Conservation (phyloP, 2,797 vertebrate species). For the Anguilla anguilla region DNA sequence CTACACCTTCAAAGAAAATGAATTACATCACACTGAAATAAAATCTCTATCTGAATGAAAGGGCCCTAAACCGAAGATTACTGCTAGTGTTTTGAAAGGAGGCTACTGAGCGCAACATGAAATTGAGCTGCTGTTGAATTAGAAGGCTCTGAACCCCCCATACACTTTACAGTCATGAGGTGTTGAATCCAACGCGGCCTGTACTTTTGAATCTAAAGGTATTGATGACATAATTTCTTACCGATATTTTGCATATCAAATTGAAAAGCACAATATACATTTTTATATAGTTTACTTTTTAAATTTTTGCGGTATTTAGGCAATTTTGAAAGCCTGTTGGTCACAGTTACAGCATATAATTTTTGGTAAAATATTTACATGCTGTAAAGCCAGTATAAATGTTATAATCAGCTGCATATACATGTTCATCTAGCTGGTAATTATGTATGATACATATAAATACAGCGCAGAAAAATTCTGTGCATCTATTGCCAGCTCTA, state of each 20-base stretch:
- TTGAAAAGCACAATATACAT: not conserved
- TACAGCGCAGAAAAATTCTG: not conserved
- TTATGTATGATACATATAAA: not conserved
- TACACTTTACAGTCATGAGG: not conserved
- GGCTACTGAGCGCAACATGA: not conserved
- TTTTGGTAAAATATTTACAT: constrained; percentile 13
- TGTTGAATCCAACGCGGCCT: not conserved
- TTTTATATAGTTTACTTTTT: not conserved
- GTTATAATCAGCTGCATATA: not conserved
- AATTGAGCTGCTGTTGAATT: not conserved
- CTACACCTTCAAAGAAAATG: not conserved
- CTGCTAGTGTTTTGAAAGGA: not conserved
- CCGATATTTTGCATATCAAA: not conserved
- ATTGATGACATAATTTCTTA: not conserved
- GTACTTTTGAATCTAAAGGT: not conserved
- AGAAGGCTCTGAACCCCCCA: not conserved
- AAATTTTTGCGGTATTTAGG: not conserved
- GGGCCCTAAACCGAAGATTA: not conserved
- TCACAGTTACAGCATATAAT: not conserved
- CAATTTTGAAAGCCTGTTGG: constrained; percentile 11
- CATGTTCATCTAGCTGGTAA: constrained; percentile 18
- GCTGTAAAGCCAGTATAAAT: constrained; percentile 4
- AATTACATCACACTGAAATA: not conserved
- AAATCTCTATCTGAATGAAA: not conserved
- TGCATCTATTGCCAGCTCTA: not conserved